Base-by-base conservation (phyloP, 2,113 vertebrate genomes). In the Zosterops borbonicus region DNA sequence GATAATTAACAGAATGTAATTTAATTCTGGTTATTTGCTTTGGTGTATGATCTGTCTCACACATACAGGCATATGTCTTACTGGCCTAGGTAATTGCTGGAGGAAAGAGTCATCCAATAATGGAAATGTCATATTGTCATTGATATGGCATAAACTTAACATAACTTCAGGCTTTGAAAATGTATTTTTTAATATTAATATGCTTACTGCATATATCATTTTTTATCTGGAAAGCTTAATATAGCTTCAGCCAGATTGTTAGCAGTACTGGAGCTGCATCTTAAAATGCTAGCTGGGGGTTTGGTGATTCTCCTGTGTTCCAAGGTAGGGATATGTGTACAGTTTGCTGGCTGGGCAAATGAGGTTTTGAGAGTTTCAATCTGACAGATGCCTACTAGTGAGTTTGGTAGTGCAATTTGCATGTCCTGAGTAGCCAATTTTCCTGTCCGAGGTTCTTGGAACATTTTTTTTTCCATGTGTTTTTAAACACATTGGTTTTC, bases 1-100 rank as follows among this genome's bases (percentile, higher is more conserved):
- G 91, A 91, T 94, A 94, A 97, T 96, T 95, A 97, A 93, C 35
- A 90, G 74, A 93, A 94, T 46, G 65, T 93, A 84, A 93, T 95
- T 97, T 93, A 95, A 86, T 93, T 89, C 91, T 67, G 85, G 23
- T 63, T 96, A 77, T 92, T 96, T 96, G 68, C 87, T 95, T 96
- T 93, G 39, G n/a, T 90, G n/a, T 75, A 56, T 93, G 88, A 91
- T 93, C 62, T 88, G 16, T 95, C 75, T 81, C 83, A 78, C 87
- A 70, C 39, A 56, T 93, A 71, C 27, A 89, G 71, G 47, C 47
- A 84, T 89, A 85, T 92, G 70, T 92, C 81, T 81, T 89, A 59
- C 14, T 90, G 86, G 67, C 56, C 53, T 62, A 83, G 31, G 87
- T 85, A 93, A 85, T 58, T 94, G 87, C 94, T 91, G 77, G 77